Conservation (phyloP, 2,888 invertebrate species). For the Drosophila yooni region DNA sequence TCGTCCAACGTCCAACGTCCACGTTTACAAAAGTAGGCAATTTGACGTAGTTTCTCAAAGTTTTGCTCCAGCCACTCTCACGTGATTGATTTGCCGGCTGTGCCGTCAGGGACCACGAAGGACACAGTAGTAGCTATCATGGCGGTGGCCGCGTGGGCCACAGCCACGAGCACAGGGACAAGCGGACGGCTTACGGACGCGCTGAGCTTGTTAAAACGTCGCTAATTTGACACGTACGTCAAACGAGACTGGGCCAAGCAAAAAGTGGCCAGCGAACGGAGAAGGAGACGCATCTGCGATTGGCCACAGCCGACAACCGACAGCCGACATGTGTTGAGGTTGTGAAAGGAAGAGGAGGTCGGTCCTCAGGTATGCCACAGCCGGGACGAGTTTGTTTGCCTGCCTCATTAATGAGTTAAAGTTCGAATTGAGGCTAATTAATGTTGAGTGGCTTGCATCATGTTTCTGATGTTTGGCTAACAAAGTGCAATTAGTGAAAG, state of each 20-base stretch:
- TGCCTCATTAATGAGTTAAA: conserved; percentile 78
- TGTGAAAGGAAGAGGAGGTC: background rate
- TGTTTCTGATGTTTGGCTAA: conserved; percentile 54
- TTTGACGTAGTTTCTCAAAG: conserved; percentile 74
- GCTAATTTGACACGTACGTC: conserved; percentile 80
- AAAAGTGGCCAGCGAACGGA: conserved; percentile 32
- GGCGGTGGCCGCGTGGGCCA: background rate
- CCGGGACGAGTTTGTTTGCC: conserved; percentile 63
- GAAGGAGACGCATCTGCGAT: conserved; percentile 46
- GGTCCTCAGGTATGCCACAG: conserved; percentile 29
- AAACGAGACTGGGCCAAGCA: conserved; percentile 39
- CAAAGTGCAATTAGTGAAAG: conserved; percentile 78
- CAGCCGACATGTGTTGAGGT: conserved; percentile 19
- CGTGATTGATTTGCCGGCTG: conserved; percentile 68
- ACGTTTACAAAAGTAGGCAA: conserved; percentile 75
- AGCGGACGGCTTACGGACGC: conserved; percentile 57
- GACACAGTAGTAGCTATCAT: conserved; percentile 24
- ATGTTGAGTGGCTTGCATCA: conserved; percentile 70
- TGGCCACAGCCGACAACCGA: conserved; percentile 15
- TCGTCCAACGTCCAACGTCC: conserved; percentile 14
- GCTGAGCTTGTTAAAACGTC: conserved; percentile 77
- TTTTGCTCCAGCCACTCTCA: conserved; percentile 72
- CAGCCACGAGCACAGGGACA: conserved; percentile 9
- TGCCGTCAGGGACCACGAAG: conserved; percentile 39
- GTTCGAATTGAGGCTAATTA: conserved; percentile 76